phyloP scores from a whole-genome alignment of 2,888 invertebrate genomes.

The Hetaerina titia region DNA sequence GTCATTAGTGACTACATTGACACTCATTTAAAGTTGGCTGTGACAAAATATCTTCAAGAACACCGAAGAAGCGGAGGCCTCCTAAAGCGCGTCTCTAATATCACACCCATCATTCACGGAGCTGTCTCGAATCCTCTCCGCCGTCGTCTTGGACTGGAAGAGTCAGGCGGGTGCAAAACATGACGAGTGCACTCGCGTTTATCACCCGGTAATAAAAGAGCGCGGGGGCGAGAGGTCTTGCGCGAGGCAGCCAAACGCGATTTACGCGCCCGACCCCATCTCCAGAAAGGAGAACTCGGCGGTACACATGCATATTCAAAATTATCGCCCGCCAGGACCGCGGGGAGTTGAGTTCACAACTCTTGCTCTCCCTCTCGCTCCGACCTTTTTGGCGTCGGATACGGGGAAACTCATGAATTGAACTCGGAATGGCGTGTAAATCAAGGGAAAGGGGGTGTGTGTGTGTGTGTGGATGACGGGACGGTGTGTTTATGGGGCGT shows the following conservation, averaged over 20 bases:
- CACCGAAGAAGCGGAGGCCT: too few species aligned
- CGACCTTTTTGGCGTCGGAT: not conserved
- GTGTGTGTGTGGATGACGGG: too few species aligned
- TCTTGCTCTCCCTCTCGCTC: not conserved
- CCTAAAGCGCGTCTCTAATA: too few species aligned
- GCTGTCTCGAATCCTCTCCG: not conserved
- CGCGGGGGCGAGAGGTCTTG: not conserved
- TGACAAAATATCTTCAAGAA: too few species aligned
- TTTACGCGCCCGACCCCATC: not conserved
- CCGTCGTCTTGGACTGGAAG: not conserved
- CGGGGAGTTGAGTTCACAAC: not conserved
- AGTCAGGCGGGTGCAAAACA: not conserved
- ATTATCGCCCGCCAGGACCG: not conserved
- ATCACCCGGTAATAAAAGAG: not conserved
- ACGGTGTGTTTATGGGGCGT: not conserved
- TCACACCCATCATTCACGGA: not conserved
- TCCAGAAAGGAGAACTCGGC: not conserved
- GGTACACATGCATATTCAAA: not conserved
- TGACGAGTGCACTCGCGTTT: not conserved
- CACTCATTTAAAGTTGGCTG: too few species aligned
- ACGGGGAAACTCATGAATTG: not conserved
- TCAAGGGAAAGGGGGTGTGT: too few species aligned
- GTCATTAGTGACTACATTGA: too few species aligned
- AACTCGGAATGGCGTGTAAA: not conserved
- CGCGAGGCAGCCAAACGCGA: not conserved